Evolutionary conservation across 92 coral and sea anemone species (phyloP).

Genomic region (Bergia sp.): DNA sequence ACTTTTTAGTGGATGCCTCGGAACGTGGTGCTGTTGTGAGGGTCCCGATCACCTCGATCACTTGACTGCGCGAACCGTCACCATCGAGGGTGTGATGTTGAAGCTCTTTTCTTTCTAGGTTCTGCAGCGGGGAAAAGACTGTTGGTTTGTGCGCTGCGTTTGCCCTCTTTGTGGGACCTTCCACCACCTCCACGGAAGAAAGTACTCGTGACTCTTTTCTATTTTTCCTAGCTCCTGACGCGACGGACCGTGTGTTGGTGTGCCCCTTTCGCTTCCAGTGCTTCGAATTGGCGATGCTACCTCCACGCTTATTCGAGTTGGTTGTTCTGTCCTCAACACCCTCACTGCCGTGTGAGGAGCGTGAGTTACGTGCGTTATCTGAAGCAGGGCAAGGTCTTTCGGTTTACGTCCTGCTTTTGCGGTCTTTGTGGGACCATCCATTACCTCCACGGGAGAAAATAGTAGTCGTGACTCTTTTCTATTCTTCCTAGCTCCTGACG

Average conservation of each 20-base stretch:
- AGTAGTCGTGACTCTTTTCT: no score
- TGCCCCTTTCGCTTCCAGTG: no score
- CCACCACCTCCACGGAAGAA: background rate
- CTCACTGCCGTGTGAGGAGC: background rate
- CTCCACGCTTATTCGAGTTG: background rate
- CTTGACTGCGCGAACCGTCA: background rate
- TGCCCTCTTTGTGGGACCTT: background rate
- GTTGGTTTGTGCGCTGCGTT: background rate
- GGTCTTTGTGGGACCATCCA: no score
- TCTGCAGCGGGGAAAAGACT: conserved; percentile 2
- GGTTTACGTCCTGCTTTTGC: no score
- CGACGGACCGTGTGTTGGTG: background rate
- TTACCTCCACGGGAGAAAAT: no score
- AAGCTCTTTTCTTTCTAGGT: conserved; percentile 10
- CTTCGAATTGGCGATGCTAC: background rate
- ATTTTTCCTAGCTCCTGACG: conserved; percentile 1
- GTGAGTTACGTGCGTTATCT: background rate
- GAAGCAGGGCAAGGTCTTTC: no score
- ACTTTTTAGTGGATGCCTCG: background rate
- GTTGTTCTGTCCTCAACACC: conserved; percentile 1
- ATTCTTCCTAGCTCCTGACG: no score
- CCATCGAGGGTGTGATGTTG: background rate
- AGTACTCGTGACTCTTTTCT: conserved; percentile 6
- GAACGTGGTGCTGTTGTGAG: background rate
- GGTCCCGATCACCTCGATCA: conserved; percentile 13